These are phyloP conservation scores for Donacobius atricapilla DNA, from an alignment of 2,113 vertebrate species.

Conservation along the genomic window DNA sequence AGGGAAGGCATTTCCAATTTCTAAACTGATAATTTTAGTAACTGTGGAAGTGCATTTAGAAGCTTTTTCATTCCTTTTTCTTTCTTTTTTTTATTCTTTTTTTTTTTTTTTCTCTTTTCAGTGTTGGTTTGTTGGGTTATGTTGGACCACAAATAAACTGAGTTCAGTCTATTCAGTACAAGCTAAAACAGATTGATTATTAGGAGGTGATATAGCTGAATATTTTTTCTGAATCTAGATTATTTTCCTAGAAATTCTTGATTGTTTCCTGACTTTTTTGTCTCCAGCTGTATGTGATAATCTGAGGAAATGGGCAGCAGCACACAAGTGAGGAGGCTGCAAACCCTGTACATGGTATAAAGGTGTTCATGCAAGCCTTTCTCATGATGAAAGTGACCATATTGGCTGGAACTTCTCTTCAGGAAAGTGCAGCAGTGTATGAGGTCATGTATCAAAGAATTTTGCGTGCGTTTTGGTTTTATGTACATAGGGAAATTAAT, in stretches of 20 bases:
- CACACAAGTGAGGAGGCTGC: background rate
- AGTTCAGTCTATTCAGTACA: background rate
- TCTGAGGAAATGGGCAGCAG: background rate
- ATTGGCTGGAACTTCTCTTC: background rate
- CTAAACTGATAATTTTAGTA: background rate
- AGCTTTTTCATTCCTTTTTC: background rate
- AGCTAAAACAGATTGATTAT: background rate
- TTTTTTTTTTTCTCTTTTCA: background rate
- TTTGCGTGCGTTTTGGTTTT: background rate
- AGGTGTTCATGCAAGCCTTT: background rate
- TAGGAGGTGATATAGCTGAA: background rate
- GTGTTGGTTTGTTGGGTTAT: background rate
- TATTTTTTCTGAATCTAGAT: background rate
- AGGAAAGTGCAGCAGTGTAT: background rate
- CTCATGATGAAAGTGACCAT: background rate
- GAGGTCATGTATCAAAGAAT: background rate
- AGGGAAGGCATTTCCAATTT: background rate
- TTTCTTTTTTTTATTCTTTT: too few species aligned
- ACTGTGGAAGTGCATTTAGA: background rate
- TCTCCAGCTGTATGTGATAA: background rate
- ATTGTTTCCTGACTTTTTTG: background rate
- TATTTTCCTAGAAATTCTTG: background rate
- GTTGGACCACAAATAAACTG: background rate
- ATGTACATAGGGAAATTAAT: background rate
- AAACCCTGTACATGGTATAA: accelerated